phyloP scores from a whole-genome alignment of 1,140 invertebrate species.

The Argopecten irradians region DNA sequence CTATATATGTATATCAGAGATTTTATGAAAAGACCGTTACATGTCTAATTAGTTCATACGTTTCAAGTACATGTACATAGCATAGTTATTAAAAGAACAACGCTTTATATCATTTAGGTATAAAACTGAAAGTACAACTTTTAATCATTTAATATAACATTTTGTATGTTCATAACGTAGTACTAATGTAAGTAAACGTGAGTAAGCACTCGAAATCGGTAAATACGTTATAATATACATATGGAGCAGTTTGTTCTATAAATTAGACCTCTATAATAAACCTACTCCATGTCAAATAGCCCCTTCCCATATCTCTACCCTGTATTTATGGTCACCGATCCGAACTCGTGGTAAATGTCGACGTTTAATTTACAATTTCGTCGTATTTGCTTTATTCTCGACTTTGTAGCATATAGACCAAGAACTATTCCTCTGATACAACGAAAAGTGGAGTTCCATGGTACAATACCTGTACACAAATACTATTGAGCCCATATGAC shows the following conservation, averaged over 20 bases:
- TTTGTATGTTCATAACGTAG: too few species aligned
- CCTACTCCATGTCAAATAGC: not conserved
- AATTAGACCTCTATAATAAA: not conserved
- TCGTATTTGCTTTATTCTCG: slow-evolving; percentile 14
- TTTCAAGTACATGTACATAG: too few species aligned
- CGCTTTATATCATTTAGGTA: too few species aligned
- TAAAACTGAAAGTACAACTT: too few species aligned
- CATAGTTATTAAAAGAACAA: too few species aligned
- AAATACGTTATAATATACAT: not conserved
- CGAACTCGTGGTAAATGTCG: not conserved
- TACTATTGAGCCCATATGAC: not conserved
- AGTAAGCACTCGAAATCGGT: too few species aligned
- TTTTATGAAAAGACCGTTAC: too few species aligned
- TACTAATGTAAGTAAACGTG: too few species aligned
- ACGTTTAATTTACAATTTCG: not conserved
- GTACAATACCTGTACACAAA: not conserved
- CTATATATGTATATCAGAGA: too few species aligned
- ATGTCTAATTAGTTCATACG: too few species aligned
- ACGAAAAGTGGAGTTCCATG: not conserved
- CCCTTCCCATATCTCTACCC: not conserved
- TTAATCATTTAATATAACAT: too few species aligned
- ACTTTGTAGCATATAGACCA: not conserved
- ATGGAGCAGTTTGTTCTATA: not conserved
- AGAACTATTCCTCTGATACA: not conserved
- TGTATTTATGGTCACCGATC: not conserved